Conservation (phyloP, 2,797 vertebrate species). For the Neosalanx taihuensis region DNA sequence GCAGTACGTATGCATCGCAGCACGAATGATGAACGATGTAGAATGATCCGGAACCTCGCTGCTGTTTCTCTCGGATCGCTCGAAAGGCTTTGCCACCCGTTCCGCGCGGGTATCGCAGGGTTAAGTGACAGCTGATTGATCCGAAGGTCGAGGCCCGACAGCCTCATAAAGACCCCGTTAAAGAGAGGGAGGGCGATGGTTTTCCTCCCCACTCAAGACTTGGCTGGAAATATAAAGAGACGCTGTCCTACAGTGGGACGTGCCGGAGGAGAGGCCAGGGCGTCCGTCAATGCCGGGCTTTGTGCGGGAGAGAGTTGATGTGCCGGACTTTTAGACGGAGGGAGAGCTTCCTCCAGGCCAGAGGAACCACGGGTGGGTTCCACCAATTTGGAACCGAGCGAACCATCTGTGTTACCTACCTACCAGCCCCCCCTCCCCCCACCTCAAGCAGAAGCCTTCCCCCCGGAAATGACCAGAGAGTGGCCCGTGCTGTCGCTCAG, state of each 20-base stretch:
- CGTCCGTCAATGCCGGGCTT: constrained; percentile 72
- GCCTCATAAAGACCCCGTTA: constrained; percentile 67
- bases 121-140: constrained; percentile 54
- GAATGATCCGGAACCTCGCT: not conserved
- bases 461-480: constrained; percentile 16
- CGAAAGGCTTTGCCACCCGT: constrained; percentile 25
- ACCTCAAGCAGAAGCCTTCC: constrained; percentile 36
- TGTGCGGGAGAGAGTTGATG: constrained; percentile 69
- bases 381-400: constrained; percentile 65
- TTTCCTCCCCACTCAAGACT: constrained; percentile 66
- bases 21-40: constrained; percentile 6
- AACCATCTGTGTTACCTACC: constrained; percentile 48
- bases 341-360: constrained; percentile 47
- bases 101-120: constrained; percentile 22
- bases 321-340: constrained; percentile 49
- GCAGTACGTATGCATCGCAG: not conserved
- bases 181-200: constrained; percentile 70
- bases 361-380: constrained; percentile 59
- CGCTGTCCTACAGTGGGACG: constrained; percentile 70
- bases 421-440: constrained; percentile 25
- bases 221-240: constrained; percentile 73
- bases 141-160: constrained; percentile 57
- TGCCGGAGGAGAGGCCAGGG: constrained; percentile 64
- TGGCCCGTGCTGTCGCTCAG: constrained; percentile 16
- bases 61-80: constrained; percentile 5